Percentiles rank a stretch among this genome's conserved stretches.
Conservation (phyloP, 2,797 vertebrate genomes). For the Pseudomugil gertrudae region DNA sequence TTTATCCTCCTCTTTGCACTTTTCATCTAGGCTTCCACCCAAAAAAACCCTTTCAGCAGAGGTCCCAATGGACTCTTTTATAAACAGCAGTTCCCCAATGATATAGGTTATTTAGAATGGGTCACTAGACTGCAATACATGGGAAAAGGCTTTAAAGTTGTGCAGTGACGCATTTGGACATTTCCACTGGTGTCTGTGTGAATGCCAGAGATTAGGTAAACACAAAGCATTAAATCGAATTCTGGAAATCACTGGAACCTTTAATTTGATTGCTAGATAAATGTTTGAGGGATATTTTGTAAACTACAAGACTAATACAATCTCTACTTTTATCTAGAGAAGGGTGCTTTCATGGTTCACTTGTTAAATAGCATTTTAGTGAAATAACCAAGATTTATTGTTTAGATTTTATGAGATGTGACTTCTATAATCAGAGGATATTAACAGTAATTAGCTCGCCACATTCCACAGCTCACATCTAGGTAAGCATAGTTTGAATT, state of each 20-base stretch:
- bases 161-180: constrained; percentile 86
- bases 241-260: constrained; percentile 83
- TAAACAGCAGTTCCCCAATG: constrained; percentile 82
- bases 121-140: constrained; percentile 88
- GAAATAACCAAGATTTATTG: constrained; percentile 60
- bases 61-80: constrained; percentile 86
- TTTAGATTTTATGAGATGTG: constrained; percentile 39
- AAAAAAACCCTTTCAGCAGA: constrained; percentile 84
- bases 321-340: constrained; percentile 64
- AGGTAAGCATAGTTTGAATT: not conserved
- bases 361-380: constrained; percentile 77
- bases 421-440: constrained; percentile 1
- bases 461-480: too few species aligned
- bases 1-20: constrained; percentile 85
- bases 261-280: constrained; percentile 82
- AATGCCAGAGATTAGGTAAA: constrained; percentile 82
- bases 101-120: constrained; percentile 90
- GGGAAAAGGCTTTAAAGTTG: constrained; percentile 86
- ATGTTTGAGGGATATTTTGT: constrained; percentile 73
- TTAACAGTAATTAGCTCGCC: rapidly evolving
- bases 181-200: constrained; percentile 80
- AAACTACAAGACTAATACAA: constrained; percentile 84
- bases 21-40: constrained; percentile 83
- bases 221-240: constrained; percentile 83
- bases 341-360: constrained; percentile 65